Percentiles rank a stretch among this genome's conserved stretches.
phyloP scores from a whole-genome alignment of 2,113 vertebrate genomes.

The Stomatorhinus ivindoensis region DNA sequence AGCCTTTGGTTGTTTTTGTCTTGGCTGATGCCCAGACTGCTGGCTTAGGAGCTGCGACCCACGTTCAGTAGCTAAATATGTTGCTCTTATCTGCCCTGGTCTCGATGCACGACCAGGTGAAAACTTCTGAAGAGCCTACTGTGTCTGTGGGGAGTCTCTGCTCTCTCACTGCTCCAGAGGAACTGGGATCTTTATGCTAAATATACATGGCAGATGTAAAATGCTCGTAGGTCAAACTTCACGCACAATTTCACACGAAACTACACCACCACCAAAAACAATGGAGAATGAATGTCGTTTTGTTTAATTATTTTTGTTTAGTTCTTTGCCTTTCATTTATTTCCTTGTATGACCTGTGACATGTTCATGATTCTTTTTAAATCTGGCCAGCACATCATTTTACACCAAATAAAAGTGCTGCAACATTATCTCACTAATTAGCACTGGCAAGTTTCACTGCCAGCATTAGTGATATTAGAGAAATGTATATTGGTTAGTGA shows the following conservation, averaged over 20 bases:
- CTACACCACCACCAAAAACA: background rate
- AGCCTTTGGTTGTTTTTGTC: background rate
- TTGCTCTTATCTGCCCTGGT: background rate
- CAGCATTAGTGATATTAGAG: too few species aligned
- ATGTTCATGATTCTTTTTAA: background rate
- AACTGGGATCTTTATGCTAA: background rate
- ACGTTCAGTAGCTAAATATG: background rate
- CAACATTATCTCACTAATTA: background rate
- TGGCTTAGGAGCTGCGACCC: background rate
- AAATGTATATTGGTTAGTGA: background rate
- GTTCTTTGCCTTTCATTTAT: background rate
- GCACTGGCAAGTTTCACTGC: too few species aligned
- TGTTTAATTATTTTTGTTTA: too few species aligned
- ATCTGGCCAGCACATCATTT: too few species aligned
- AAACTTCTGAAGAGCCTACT: background rate
- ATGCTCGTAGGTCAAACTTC: background rate
- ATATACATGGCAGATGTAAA: background rate
- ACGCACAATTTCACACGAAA: background rate
- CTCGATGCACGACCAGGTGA: background rate
- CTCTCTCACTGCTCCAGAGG: background rate
- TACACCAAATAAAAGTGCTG: background rate
- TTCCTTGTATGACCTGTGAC: background rate
- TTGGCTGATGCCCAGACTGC: background rate
- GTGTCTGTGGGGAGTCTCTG: background rate
- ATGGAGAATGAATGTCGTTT: background rate